Evolutionary conservation across 2,113 vertebrate genomes (phyloP), one percentile per base, ranked within the genome.

Genomic region (Silurus meridionalis): DNA sequence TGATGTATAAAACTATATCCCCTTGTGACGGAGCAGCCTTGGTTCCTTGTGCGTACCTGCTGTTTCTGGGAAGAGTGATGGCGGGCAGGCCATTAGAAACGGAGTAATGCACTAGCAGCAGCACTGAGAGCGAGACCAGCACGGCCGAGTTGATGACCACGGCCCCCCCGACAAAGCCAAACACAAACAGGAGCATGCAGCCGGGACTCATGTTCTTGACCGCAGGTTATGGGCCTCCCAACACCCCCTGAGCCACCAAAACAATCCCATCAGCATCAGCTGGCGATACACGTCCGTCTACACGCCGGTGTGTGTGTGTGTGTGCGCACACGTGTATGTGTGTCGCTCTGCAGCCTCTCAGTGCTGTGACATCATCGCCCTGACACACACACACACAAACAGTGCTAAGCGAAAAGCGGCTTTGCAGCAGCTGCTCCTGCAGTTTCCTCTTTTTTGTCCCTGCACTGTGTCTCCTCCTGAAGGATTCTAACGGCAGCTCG

Each of bases 131-230:
- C 82, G 98, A 99, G 0, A 99, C 98, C 93, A 99, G 92, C 86
- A 99, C 95, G 37, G 97, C 98, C 2, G 98, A 99, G 92, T 99
- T 99, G 97, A 99, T 96, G 94, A 99, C 98, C 95, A 99, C 97
- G 88, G 97, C 98, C 93, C 98, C 98, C 90, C 98, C 98, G 90
- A 99, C 97, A 87, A 99, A 99, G 96, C 98, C 98, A 95, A 99
- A 99, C 94, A 99, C 97, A 96, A 99, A 97, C 90, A 99, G 97
- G 95, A 99, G 97, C 98, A 99, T 97, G 95, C 97, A 98, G 91
- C 97, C 96, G 90, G 98, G 97, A 96, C 95, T 98, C 98, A 99
- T 99, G 97, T 95, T 96, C 95, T 95, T 96, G 95, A 23, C 83
- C 85, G 15, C 53, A 4, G 60, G 53, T 74, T 72, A 69, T n/a